Percentiles rank a stretch among this genome's conserved stretches.
These are phyloP conservation scores for Tineola bisselliella DNA, from an alignment of 2,888 invertebrate genomes.

Conservation along the genomic window DNA sequence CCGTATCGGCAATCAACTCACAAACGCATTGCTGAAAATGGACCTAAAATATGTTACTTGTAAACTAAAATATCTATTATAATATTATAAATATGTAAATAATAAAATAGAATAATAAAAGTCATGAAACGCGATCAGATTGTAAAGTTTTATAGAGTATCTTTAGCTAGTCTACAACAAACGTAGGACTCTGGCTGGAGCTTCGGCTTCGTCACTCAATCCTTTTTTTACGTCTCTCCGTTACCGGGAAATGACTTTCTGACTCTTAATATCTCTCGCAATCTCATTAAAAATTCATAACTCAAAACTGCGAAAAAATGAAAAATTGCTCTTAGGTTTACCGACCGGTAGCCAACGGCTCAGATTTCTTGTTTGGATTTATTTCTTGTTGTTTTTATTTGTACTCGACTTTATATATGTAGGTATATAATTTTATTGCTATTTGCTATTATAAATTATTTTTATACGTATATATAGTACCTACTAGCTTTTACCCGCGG, in stretches of 20 bases:
- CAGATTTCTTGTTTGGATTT: conserved; percentile 5
- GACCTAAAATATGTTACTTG: too few relatives aligned
- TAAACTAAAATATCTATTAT: too few relatives aligned
- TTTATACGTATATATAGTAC: too few relatives aligned
- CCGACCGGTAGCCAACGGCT: conserved; percentile 3
- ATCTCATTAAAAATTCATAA: conserved; percentile 74
- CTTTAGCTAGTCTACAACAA: conserved; percentile 31
- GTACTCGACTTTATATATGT: not conserved
- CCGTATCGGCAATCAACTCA: too few relatives aligned
- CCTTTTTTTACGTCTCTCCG: conserved; percentile 55
- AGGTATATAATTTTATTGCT: not conserved
- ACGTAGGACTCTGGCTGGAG: conserved; percentile 27
- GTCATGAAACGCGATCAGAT: not conserved
- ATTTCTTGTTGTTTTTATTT: not conserved
- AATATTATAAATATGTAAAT: too few relatives aligned
- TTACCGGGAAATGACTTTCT: conserved; percentile 69
- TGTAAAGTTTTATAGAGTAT: conserved; percentile 2
- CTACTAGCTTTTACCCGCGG: too few relatives aligned
- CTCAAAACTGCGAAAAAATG: conserved; percentile 65
- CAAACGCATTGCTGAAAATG: too few relatives aligned
- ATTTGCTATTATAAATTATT: too few relatives aligned
- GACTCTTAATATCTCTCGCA: conserved; percentile 69
- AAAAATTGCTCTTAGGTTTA: conserved; percentile 45
- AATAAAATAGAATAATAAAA: not conserved
- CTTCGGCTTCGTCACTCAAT: conserved; percentile 26